These are phyloP conservation scores for Trachurus trachurus DNA, from an alignment of 2,797 vertebrate genomes.

Conservation along the genomic window DNA sequence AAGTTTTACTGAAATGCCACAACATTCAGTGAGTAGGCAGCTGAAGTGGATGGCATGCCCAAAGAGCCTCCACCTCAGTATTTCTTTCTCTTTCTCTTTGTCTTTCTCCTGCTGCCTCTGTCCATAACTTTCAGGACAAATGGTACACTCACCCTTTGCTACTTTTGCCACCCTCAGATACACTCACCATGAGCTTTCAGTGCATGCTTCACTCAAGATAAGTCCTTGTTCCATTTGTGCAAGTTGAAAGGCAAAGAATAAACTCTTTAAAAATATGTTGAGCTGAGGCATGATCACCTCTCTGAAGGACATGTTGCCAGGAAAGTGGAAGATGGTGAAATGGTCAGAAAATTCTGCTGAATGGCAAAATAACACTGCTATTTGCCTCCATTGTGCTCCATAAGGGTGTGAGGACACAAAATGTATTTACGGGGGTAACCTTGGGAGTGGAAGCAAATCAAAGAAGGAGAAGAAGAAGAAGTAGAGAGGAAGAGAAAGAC, in stretches of 20 bases:
- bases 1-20: constrained; percentile 61
- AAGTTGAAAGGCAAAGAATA: constrained; percentile 38
- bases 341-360: constrained; percentile 34
- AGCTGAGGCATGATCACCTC: constrained; percentile 8
- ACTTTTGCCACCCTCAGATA: constrained; percentile 29
- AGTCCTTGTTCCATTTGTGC: constrained; percentile 42
- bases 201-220: constrained; percentile 18
- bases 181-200: constrained; percentile 22
- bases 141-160: constrained; percentile 12
- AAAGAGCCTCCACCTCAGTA: constrained; percentile 54
- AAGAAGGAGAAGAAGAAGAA: neutral
- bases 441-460: constrained; percentile 26
- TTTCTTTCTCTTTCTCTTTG: constrained; percentile 18
- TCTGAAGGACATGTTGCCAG: constrained; percentile 30
- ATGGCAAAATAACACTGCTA: constrained; percentile 17
- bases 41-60: constrained; percentile 53
- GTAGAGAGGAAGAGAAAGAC: neutral
- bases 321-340: constrained; percentile 29
- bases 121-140: constrained; percentile 45
- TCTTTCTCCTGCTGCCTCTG: constrained; percentile 22
- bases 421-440: constrained; percentile 26
- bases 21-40: constrained; percentile 44
- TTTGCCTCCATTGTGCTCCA: constrained; percentile 37
- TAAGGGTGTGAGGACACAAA: neutral
- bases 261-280: constrained; percentile 17